A percentile compares a stretch with the other conserved stretches of the same genome.
Evolutionary conservation across 64 coral and sea anemone species (phyloP).

Genomic region (Montipora sp.): DNA sequence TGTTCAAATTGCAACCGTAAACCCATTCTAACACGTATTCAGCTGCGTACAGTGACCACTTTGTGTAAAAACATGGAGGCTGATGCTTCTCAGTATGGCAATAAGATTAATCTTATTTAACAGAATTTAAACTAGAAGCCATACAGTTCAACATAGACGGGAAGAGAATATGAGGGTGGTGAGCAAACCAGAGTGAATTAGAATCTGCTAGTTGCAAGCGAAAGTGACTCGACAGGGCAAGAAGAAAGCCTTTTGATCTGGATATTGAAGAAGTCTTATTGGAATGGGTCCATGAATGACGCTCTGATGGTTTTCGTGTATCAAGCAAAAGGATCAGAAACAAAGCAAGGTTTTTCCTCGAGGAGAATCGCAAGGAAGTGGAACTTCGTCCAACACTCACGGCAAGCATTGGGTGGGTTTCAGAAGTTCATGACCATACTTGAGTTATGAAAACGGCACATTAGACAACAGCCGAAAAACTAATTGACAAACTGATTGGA

Average conservation of each 20-base stretch:
- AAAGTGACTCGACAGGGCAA: conserved; percentile 18
- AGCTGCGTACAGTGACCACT: conserved; percentile 70
- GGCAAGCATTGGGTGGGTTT: conserved; percentile 71
- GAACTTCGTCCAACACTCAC: conserved; percentile 71
- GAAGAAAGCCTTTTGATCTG: conserved; percentile 50
- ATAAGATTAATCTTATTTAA: conserved; percentile 66
- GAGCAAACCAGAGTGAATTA: conserved; percentile 71
- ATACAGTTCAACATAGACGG: conserved; percentile 39
- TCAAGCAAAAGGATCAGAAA: conserved; percentile 77
- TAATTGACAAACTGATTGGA: too few species aligned
- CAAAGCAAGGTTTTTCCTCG: conserved; percentile 71
- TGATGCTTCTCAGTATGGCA: conserved; percentile 65
- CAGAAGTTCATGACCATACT: background rate
- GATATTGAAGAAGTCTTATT: background rate
- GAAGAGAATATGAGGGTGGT: conserved; percentile 65
- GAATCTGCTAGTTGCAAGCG: conserved; percentile 68
- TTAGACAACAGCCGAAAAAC: background rate
- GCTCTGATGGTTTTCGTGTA: conserved; percentile 73
- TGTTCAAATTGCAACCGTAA: conserved; percentile 6
- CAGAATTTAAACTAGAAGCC: conserved; percentile 72
- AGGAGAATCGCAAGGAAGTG: conserved; percentile 71
- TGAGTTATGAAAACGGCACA: background rate
- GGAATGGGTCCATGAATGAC: conserved; percentile 26
- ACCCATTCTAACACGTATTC: conserved; percentile 49
- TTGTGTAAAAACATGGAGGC: conserved; percentile 62